Base-by-base conservation (phyloP, 1,140 invertebrate species). In the Luehdorfia chinensis region DNA sequence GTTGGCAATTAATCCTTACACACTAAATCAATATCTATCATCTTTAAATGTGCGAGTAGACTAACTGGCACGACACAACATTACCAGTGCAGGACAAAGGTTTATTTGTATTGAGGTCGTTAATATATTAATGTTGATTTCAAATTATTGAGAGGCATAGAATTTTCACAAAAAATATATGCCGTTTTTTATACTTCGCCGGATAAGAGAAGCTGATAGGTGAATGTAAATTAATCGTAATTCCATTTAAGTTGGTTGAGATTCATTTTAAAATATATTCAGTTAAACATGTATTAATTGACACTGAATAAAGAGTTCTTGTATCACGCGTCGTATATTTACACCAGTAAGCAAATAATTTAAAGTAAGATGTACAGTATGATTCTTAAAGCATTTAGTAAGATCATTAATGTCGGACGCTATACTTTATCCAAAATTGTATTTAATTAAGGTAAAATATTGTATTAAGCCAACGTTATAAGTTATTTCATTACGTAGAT, bases 391-490 rank as follows among this genome's bases (percentile, higher is more conserved):
- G 47, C 15, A 46, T 55, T 49, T 39, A 48, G 47, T 45, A 46
- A 49, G 19, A 50, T 49, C 52, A 55, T 55, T 55, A 55, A 55
- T 34, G 18, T 34, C 14, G 16, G 8, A 9, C 9, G 7, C 13
- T 32, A 7, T 32, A n/a, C n/a, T n/a, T 14, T 32, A 19, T 9
- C 32, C 13, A 21, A 3, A 2, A 6, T 21, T 21, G 19, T 21
- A 15, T n/a, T 34, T 34, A 34, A 18, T 34, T 34, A 34, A 34
- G 16, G 33, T 34, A 34, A 34, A 19, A 18, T 34, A 9, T 34
- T n/a, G n/a, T n/a, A n/a, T n/a, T n/a, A n/a, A n/a, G n/a, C n/a
- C 33, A 19, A 34, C 33, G 11, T 34, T 12, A 34, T 19, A 19
- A 34, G 18, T 4, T 15, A 34, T 34, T 15, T 19, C n/a, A 8